Conservation (phyloP, 2,797 vertebrate genomes). For the Coccyzus lansbergi region DNA sequence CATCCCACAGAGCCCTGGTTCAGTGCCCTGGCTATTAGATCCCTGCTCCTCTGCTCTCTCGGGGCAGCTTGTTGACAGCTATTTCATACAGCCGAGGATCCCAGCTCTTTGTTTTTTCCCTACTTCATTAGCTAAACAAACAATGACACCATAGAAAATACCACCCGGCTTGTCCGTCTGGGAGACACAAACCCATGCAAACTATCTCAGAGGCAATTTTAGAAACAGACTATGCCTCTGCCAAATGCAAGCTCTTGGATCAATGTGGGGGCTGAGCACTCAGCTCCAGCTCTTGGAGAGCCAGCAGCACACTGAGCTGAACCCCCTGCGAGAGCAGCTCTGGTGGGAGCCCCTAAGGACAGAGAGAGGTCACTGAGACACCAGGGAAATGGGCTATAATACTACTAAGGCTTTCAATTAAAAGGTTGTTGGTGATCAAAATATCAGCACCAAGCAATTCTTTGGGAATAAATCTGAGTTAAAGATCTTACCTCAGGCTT, state of each 20-base stretch:
- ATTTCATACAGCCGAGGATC: background rate
- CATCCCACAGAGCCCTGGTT: background rate
- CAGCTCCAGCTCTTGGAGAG: background rate
- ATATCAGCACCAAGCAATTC: background rate
- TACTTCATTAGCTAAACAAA: conserved; percentile 50
- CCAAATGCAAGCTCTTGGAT: background rate
- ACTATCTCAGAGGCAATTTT: background rate
- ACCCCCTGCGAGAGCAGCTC: background rate
- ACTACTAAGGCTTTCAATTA: background rate
- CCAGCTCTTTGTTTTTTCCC: background rate
- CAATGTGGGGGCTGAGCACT: background rate
- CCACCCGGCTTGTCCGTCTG: background rate
- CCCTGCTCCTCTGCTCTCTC: background rate
- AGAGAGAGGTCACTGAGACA: background rate
- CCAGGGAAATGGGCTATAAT: background rate
- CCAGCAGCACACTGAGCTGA: background rate
- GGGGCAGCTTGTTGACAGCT: conserved; percentile 38
- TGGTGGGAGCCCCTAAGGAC: background rate
- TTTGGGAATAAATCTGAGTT: background rate
- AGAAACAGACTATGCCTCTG: conserved; percentile 26
- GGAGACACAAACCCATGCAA: background rate
- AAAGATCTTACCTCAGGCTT: background rate
- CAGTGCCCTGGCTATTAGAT: background rate
- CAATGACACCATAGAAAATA: conserved; percentile 53
- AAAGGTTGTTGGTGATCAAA: background rate